Evolutionary conservation across 2,888 invertebrate species (phyloP), one percentile per base, ranked within the genome.

Genomic region (Dicranocentrus wangi): DNA sequence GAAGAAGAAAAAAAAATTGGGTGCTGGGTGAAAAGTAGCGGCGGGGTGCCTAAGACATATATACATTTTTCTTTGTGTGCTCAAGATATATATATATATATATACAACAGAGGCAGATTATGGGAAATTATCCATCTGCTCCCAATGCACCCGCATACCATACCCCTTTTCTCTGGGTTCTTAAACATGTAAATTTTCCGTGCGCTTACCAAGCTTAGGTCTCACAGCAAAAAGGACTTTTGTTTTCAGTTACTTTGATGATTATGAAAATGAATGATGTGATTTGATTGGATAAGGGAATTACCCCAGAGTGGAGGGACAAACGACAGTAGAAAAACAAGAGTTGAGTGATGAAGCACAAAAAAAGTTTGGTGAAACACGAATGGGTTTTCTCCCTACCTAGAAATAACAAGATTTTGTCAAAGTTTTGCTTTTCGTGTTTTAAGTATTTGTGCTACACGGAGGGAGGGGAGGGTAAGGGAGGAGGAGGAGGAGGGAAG

Each of bases 41-140:
- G n/a, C n/a, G n/a, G n/a, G n/a, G n/a, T n/a, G n/a, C n/a, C n/a
- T n/a, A n/a, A n/a, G n/a, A n/a, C n/a, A n/a, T n/a, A n/a, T n/a
- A n/a, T n/a, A n/a, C n/a, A n/a, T n/a, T n/a, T n/a, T n/a, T n/a
- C n/a, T n/a, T n/a, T n/a, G n/a, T n/a, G n/a, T n/a, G n/a, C n/a
- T n/a, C n/a, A n/a, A n/a, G n/a, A n/a, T n/a, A n/a, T n/a, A n/a
- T n/a, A n/a, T n/a, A n/a, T n/a, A n/a, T n/a, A n/a, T n/a, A n/a
- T n/a, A n/a, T n/a, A n/a, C n/a, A n/a, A n/a, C n/a, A n/a, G 32
- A 32, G 32, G n/a, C n/a, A 13, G 47, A 8, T 72, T 75, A 75
- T 75, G 75, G 75, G 75, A 75, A 75, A 65, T 42, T 42, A 65
- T 28, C 39, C 75, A 75, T 65, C 65, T 75, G 75, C 39, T 66